Conservation (phyloP, 2,888 invertebrate species). For the Heteropelma amictum region DNA sequence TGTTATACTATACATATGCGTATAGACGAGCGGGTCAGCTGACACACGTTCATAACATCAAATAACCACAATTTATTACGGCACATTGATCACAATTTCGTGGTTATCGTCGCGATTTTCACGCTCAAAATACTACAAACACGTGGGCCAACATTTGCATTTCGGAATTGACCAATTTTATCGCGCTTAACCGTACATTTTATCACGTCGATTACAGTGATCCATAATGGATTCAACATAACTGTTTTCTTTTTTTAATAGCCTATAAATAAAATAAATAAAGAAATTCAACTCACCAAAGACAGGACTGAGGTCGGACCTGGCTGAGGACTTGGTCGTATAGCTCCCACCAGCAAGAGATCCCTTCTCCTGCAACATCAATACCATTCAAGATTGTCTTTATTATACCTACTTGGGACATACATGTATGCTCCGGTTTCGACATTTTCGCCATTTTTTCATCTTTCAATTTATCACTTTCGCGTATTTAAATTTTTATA, state of each 20-base stretch:
- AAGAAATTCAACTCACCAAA: conserved; percentile 84
- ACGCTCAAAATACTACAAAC: not conserved
- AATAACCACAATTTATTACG: not conserved
- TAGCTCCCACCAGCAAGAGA: conserved; percentile 85
- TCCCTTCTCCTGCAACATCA: conserved; percentile 86
- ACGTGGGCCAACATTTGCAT: not conserved
- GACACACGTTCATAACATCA: not conserved
- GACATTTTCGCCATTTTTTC: not conserved
- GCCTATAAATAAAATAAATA: not conserved
- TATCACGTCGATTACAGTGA: too few relatives aligned
- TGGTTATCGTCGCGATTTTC: not conserved
- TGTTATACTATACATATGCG: not conserved
- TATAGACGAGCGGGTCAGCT: not conserved
- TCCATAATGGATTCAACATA: too few relatives aligned
- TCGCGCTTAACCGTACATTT: not conserved
- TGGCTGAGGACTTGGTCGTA: conserved; percentile 86
- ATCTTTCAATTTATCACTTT: too few relatives aligned
- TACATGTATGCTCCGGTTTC: too few relatives aligned
- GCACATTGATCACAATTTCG: not conserved
- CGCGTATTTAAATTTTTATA: too few relatives aligned
- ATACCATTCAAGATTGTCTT: conserved; percentile 20
- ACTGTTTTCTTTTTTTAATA: not conserved
- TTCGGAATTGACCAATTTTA: not conserved
- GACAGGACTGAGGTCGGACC: conserved; percentile 92
- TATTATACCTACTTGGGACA: not conserved